Evolutionary conservation across 2,113 vertebrate genomes (phyloP), one percentile per base, ranked within the genome.

Genomic region (Gadus chalcogrammus): DNA sequence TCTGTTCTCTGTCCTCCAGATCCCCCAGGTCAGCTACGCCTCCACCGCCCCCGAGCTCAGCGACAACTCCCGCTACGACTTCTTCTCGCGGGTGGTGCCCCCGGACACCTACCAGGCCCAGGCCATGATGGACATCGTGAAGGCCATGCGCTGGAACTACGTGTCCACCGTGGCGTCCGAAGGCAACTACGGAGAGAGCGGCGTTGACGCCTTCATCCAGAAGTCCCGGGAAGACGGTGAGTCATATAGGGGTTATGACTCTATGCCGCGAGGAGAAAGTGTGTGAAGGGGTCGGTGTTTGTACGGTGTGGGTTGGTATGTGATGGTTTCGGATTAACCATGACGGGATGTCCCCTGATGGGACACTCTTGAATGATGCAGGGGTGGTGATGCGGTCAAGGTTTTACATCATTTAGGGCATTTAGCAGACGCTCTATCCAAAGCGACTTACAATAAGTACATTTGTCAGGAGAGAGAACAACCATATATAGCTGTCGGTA

Each of bases 71-170:
- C 95, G 96, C 84, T 98, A 98, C 0, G 96, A 98, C 88, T 98
- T 95, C 93, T 98, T 98, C 89, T 98, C 96, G 31, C 93, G 96
- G 0, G 96, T 98, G 2, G 96, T 98, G 48, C 96, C 96, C 0
- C 96, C 96, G 0, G 96, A 98, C 90, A 98, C 96, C 1, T 96
- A 96, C 88, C 96, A 98, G 90, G 95, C 96, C 53, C 96, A 98
- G 86, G 95, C 96, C 70, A 98, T 98, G 96, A 94, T 98, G 88
- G 96, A 98, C 88, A 96, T 98, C 0, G 96, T 97, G 76, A 97
- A 95, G 61, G 95, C 94, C 64, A 94, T 98, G 91, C 93, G 91
- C 80, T 98, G 96, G 96, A 97, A 96, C 85, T 98, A 98, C 0
- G 96, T 98, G 79, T 97, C 95, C 84, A 98, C 96, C 0, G 90